phyloP scores from a whole-genome alignment of 2,888 invertebrate genomes.

The Lucinisca nassula region DNA sequence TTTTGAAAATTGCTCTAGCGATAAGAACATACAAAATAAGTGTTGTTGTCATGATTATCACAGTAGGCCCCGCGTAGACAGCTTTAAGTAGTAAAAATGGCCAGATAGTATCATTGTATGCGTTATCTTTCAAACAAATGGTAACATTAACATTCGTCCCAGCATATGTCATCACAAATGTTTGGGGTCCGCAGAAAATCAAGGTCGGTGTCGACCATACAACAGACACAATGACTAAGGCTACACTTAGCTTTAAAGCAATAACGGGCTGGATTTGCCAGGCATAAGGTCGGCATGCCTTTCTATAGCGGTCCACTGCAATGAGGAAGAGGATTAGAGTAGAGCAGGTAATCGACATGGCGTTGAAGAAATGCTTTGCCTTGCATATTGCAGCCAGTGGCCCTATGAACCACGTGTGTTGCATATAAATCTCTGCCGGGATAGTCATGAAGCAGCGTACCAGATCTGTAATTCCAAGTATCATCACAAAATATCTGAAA shows the following conservation, averaged over 20 bases:
- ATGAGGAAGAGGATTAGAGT: not conserved
- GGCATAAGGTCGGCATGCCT: not conserved
- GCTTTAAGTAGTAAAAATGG: not conserved
- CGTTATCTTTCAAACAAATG: not conserved
- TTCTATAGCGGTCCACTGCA: not conserved
- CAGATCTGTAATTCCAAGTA: not conserved
- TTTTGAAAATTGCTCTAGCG: not conserved
- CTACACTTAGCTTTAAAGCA: not conserved
- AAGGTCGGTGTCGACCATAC: not conserved
- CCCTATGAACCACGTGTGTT: not conserved
- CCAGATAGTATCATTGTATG: not conserved
- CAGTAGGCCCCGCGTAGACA: not conserved
- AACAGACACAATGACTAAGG: not conserved
- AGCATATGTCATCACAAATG: not conserved
- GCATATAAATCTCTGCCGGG: not conserved
- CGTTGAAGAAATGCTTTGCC: not conserved
- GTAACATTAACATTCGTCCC: not conserved
- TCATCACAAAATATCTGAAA: slow-evolving; percentile 22
- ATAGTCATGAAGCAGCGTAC: not conserved
- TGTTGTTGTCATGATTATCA: not conserved
- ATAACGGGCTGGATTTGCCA: not conserved
- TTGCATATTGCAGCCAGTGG: not conserved
- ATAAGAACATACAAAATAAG: not conserved
- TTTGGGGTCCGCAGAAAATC: not conserved
- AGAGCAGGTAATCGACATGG: not conserved